Percentiles rank a stretch among this genome's conserved stretches.
phyloP scores from a whole-genome alignment of 2,797 vertebrate species.

The Rhincodon typus region DNA sequence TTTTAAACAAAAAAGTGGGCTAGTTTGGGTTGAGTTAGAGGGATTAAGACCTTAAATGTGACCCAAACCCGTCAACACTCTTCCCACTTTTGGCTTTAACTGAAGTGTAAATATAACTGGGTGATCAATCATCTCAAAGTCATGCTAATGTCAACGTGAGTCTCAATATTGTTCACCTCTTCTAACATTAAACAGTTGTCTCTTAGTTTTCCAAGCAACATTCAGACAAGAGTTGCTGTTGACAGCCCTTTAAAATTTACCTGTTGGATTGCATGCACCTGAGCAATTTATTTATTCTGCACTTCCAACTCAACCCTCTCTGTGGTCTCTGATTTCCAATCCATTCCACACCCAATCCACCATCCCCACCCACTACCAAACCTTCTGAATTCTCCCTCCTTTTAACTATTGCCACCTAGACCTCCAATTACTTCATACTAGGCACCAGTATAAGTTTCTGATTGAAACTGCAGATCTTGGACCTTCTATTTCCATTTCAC shows the following conservation, averaged over 20 bases:
- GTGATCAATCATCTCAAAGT: background rate
- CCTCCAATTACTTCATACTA: background rate
- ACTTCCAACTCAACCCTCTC: background rate
- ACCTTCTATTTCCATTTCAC: background rate
- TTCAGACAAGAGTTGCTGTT: background rate
- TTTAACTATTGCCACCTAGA: background rate
- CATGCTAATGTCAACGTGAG: background rate
- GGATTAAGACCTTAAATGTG: background rate
- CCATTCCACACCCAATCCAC: too few relatives aligned
- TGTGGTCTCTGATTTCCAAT: background rate
- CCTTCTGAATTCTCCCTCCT: background rate
- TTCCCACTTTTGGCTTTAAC: background rate
- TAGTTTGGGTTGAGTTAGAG: background rate
- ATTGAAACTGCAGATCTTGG: background rate
- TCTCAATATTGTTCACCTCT: background rate
- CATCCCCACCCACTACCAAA: background rate
- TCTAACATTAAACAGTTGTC: background rate
- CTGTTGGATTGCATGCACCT: background rate
- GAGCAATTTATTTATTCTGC: background rate
- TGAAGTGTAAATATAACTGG: background rate
- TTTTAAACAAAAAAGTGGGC: too few relatives aligned
- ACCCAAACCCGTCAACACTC: background rate
- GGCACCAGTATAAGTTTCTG: background rate
- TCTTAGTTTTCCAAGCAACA: background rate
- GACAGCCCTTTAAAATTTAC: background rate